Base-by-base conservation (phyloP, 2,888 invertebrate genomes). In the Eucriotettix oculatus region DNA sequence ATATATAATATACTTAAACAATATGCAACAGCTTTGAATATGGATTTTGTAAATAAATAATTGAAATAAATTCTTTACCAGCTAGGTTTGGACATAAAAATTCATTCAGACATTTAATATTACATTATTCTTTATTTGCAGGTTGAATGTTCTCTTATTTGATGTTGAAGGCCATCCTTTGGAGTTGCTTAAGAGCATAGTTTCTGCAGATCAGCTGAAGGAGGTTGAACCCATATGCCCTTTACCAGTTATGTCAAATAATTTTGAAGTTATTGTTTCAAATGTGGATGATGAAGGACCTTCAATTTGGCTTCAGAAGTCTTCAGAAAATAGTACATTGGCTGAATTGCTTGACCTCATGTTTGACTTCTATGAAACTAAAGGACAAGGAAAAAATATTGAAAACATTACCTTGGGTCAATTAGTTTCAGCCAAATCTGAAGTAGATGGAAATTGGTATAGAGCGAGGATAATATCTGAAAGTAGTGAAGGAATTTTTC, bases 371-470 rank as follows among this genome's bases (percentile, higher is more conserved):
- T 87, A 80, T 68, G 74, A 67, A n/a, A 73, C 62, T 69, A 71
- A 63, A 68, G 68, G 56, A 56, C 62, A 55, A 58, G 48, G 56
- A 14, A 42, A 42, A 41, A 58, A 59, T 42, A 68, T 75, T 0
- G 71, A 70, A 52, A 71, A 70, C 52, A 79, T 77, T 53, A 76
- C 78, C 64, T 70, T 73, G 1, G 81, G 79, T 43, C 70, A 69
- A 3, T 62, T 84, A 0, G 87, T 86, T 68, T 86, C 80, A 0
- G 84, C 79, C 0, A 77, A 78, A 57, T 79, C 66, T 42, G 59
- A 68, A 5, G 68, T 67, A 0, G 86, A 87, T 69, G 79, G 77
- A 3, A 84, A 84, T 69, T 88, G 87, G 87, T 87, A 87, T 68
- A 78, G 87, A 55, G 84, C 79, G 5, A 77, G 76, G 62, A 76